Percentiles rank a stretch among this genome's conserved stretches.
Conservation (phyloP, 2,888 invertebrate species). For the Tolmerus cingulatus region DNA sequence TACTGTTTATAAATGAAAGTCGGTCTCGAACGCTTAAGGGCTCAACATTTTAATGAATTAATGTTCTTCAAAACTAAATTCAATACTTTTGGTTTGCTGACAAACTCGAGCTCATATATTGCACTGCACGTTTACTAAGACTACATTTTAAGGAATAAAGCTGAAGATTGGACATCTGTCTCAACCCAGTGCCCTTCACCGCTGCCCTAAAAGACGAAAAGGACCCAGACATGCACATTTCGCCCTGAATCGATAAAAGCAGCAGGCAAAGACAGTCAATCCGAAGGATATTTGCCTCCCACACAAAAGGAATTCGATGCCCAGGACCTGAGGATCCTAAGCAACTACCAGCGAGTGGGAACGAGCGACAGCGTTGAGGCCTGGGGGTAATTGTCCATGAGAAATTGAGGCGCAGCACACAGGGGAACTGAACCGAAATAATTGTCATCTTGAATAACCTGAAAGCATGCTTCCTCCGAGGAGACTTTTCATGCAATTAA, state of each 20-base stretch:
- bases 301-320: background rate
- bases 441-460: conserved; percentile 40
- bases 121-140: too few species aligned
- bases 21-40: too few species aligned
- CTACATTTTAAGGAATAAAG: too few species aligned
- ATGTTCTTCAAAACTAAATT: background rate
- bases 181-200: background rate
- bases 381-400: conserved; percentile 19
- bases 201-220: background rate
- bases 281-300: background rate
- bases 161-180: background rate
- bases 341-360: background rate
- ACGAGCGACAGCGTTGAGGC: background rate
- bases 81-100: background rate
- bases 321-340: background rate
- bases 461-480: background rate
- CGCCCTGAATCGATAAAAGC: background rate
- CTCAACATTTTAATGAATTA: background rate
- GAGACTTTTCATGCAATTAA: conserved; percentile 32
- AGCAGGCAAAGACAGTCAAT: background rate
- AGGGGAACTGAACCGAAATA: conserved; percentile 31
- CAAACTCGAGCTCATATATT: too few species aligned
- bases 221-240: background rate
- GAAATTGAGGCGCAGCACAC: conserved; percentile 4
- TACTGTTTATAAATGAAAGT: too few species aligned